Conservation (phyloP, 2,888 invertebrate genomes). For the Yponomeuta sedellus region DNA sequence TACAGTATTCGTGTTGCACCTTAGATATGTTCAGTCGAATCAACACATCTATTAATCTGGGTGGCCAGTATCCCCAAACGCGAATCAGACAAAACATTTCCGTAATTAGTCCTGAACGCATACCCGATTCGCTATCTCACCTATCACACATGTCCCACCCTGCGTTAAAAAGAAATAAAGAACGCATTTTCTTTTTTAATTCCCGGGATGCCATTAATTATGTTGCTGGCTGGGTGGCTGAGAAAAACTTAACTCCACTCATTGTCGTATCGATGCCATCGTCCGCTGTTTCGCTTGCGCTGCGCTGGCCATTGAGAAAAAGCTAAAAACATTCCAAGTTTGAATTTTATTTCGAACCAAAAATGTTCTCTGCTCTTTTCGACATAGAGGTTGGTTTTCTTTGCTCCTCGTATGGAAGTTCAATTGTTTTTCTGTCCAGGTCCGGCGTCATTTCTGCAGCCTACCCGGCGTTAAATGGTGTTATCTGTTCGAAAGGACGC, state of each 20-base stretch:
- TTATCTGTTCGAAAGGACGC: constrained; percentile 71
- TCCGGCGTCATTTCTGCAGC: constrained; percentile 62
- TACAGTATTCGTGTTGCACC: no score
- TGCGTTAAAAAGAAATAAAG: constrained; percentile 50
- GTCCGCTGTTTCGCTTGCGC: constrained; percentile 55
- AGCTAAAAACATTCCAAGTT: constrained; percentile 16
- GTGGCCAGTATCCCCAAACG: constrained; percentile 4
- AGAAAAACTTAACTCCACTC: constrained; percentile 74
- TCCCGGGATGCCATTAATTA: constrained; percentile 73
- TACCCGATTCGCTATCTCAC: constrained; percentile 35
- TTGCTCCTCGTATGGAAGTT: neutral
- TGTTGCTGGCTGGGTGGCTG: constrained; percentile 77
- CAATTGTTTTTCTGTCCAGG: constrained; percentile 38
- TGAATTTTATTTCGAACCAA: neutral
- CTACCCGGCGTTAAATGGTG: constrained; percentile 72
- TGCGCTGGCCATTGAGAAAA: constrained; percentile 24
- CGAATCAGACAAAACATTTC: neutral
- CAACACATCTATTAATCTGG: neutral
- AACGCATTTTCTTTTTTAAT: constrained; percentile 72
- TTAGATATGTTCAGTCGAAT: neutral
- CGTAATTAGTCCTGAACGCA: constrained; percentile 17
- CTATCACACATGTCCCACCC: constrained; percentile 54
- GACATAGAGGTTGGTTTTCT: neutral
- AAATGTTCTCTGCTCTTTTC: neutral
- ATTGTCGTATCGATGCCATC: constrained; percentile 72